Percentiles rank a stretch among this genome's conserved stretches.
Conservation (phyloP, 2,888 invertebrate genomes). For the Penaeus monodon region DNA sequence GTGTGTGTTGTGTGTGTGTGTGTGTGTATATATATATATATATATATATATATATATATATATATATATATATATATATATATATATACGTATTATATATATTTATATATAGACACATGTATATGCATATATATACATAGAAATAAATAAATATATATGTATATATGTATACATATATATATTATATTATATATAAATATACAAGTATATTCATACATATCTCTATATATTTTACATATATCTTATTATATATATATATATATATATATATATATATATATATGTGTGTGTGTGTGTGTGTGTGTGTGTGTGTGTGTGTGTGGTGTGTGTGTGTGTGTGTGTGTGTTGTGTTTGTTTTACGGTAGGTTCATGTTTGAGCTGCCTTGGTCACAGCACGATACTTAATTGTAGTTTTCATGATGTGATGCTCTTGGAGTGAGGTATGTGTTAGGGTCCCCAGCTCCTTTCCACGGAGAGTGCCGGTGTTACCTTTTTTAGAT, state of each 20-base stretch:
- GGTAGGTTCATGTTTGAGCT: no score
- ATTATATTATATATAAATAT: slow-evolving; percentile 42
- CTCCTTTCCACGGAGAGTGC: no score
- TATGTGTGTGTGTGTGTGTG: no score
- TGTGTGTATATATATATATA: neutral
- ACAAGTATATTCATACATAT: slow-evolving; percentile 27
- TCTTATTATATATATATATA: neutral
- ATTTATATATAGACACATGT: neutral
- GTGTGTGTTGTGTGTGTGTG: neutral
- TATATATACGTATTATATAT: slow-evolving; percentile 14
- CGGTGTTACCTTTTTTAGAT: no score
- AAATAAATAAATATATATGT: slow-evolving; percentile 7
- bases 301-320: no score
- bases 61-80: slow-evolving; percentile 3
- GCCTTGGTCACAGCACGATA: no score
- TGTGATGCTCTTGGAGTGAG: no score
- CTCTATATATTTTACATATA: slow-evolving; percentile 29
- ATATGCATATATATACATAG: slow-evolving; percentile 22
- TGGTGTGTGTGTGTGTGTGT: fast-evolving
- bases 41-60: neutral
- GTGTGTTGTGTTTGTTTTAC: no score
- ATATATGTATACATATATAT: slow-evolving; percentile 37
- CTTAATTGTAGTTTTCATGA: no score
- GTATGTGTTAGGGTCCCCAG: no score
- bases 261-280: neutral